phyloP scores from a whole-genome alignment of 1,140 invertebrate genomes.

The Amyelois transitella region DNA sequence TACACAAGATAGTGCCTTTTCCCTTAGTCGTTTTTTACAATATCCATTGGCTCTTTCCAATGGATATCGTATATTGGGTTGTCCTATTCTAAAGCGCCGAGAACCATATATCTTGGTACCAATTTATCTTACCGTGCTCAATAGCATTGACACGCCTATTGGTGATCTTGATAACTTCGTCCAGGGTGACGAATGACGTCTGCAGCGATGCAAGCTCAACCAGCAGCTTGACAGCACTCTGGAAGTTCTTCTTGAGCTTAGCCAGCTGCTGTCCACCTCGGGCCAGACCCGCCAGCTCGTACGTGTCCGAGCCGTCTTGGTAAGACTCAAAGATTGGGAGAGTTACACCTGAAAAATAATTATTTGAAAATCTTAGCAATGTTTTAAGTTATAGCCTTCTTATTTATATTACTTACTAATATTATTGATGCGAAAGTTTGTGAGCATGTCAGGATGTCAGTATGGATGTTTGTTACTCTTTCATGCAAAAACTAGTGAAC shows the following conservation, averaged over 20 bases:
- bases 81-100: no score
- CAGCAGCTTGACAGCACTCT: constrained; percentile 94
- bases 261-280: constrained; percentile 95
- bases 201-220: constrained; percentile 96
- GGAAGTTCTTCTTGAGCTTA: constrained; percentile 97
- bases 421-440: no score
- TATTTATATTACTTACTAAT: no score
- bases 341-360: constrained; percentile 81
- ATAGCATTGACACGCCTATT: constrained; percentile 99
- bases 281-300: constrained; percentile 94
- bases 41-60: no score
- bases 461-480: no score
- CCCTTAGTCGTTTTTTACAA: no score
- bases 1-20: no score
- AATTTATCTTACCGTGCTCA: constrained; percentile 88
- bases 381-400: background rate
- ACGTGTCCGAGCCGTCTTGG: constrained; percentile 94
- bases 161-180: constrained; percentile 98
- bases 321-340: constrained; percentile 97
- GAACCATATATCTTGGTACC: no score
- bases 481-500: no score
- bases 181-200: constrained; percentile 96
- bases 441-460: no score
- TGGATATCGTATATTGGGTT: no score
- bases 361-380: background rate